Conservation (phyloP, 2,888 invertebrate species). For the Rhimphoctona megacephalus region DNA sequence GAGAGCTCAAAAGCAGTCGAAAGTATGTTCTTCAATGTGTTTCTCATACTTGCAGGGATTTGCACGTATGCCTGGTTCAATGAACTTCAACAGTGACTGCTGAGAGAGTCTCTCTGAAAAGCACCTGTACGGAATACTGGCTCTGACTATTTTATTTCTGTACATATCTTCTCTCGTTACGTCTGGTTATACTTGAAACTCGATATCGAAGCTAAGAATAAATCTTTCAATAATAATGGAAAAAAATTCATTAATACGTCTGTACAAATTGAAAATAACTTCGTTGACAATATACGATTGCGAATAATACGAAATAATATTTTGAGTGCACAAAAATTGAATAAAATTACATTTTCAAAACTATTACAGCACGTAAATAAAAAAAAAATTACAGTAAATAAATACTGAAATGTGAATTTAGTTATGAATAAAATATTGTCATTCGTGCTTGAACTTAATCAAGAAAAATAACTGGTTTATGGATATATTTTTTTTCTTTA, state of each 20-base stretch:
- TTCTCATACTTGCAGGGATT: conserved; percentile 47
- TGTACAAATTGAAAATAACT: neutral
- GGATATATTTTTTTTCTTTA: neutral
- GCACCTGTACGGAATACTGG: conserved; percentile 56
- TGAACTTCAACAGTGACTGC: conserved; percentile 62
- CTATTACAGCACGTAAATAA: too few species aligned
- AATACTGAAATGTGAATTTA: neutral
- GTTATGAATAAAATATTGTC: neutral
- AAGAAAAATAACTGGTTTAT: neutral
- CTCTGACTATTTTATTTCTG: conserved; percentile 51
- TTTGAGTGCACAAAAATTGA: neutral
- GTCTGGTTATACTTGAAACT: conserved; percentile 47
- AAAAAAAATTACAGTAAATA: too few species aligned
- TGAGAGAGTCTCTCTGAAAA: conserved; percentile 34
- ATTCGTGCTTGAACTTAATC: too few species aligned
- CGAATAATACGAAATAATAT: neutral
- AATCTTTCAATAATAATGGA: conserved; percentile 5
- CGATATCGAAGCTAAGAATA: conserved; percentile 23
- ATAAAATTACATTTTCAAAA: too few species aligned
- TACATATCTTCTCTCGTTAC: conserved; percentile 64
- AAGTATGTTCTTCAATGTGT: conserved; percentile 50
- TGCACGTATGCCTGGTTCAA: conserved; percentile 59
- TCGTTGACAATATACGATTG: neutral
- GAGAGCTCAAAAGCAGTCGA: conserved; percentile 34
- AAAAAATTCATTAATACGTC: neutral